A percentile compares a stretch with the other conserved stretches of the same genome.
Conservation (phyloP, 2,797 vertebrate species). For the Dicrostonyx torquatus region DNA sequence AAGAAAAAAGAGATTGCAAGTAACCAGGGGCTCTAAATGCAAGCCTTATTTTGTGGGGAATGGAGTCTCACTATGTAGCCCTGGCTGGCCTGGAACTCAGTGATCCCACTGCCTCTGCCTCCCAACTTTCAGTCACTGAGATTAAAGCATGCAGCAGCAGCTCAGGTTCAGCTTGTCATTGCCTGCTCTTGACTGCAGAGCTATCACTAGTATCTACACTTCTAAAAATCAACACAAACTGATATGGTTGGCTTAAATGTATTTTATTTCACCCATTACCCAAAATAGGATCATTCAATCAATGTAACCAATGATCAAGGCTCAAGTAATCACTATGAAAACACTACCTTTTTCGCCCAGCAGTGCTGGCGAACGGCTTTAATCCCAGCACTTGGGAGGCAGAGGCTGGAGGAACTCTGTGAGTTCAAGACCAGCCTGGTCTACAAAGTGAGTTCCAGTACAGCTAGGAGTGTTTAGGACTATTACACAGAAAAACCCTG, state of each 20-base stretch:
- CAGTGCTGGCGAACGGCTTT: no score
- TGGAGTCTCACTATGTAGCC: background rate
- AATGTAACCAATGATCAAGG: background rate
- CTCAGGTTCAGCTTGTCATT: background rate
- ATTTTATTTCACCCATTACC: background rate
- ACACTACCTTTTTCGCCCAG: background rate
- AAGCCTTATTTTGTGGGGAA: background rate
- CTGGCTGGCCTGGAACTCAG: background rate
- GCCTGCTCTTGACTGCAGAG: background rate
- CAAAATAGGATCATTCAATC: constrained; percentile 15
- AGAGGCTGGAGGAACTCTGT: no score
- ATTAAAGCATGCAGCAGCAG: background rate
- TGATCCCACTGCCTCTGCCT: background rate
- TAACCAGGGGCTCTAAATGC: background rate
- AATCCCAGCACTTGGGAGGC: no score
- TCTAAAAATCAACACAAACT: background rate
- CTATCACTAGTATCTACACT: background rate
- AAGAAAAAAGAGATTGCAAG: constrained; percentile 35
- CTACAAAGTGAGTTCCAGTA: no score
- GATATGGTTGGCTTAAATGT: background rate
- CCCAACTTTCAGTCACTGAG: background rate
- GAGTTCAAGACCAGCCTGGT: no score
- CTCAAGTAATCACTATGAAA: background rate
- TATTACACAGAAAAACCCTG: no score
- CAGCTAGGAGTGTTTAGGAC: no score